phyloP scores from a whole-genome alignment of 2,888 invertebrate species.

The Xanthorhoe designata region DNA sequence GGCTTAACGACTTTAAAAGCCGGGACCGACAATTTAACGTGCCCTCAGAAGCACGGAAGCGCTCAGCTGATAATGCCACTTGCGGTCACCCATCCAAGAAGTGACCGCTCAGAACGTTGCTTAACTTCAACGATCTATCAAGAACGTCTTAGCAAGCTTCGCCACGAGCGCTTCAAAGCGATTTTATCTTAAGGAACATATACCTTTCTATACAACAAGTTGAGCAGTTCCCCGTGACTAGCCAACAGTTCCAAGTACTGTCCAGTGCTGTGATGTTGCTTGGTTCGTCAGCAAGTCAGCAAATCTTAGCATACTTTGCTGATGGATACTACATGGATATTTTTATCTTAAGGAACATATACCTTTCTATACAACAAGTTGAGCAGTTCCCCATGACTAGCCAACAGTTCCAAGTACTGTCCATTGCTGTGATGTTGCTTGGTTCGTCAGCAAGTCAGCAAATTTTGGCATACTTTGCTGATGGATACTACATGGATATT shows the following conservation, averaged over 20 bases:
- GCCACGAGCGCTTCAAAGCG: too few species aligned
- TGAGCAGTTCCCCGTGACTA: constrained; percentile 88
- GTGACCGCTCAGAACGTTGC: too few species aligned
- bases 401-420: constrained; percentile 90
- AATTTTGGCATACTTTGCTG: too few species aligned
- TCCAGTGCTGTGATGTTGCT: constrained; percentile 90
- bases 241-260: constrained; percentile 91
- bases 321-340: constrained; percentile 88
- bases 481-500: background rate
- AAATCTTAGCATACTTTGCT: constrained; percentile 85
- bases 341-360: constrained; percentile 18
- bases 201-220: constrained; percentile 92
- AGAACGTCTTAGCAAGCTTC: too few species aligned
- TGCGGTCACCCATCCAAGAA: too few species aligned
- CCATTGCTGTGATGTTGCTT: too few species aligned
- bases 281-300: constrained; percentile 86
- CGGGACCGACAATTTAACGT: too few species aligned
- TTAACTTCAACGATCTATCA: too few species aligned
- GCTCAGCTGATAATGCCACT: too few species aligned
- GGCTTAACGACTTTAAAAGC: too few species aligned
- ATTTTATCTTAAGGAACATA: constrained; percentile 52
- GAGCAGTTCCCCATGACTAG: constrained; percentile 88
- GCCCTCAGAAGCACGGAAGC: too few species aligned
- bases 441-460: too few species aligned
- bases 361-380: constrained; percentile 92